These are phyloP conservation scores for Actinostola sp. DNA, from an alignment of 92 coral and sea anemone genomes.

Conservation along the genomic window DNA sequence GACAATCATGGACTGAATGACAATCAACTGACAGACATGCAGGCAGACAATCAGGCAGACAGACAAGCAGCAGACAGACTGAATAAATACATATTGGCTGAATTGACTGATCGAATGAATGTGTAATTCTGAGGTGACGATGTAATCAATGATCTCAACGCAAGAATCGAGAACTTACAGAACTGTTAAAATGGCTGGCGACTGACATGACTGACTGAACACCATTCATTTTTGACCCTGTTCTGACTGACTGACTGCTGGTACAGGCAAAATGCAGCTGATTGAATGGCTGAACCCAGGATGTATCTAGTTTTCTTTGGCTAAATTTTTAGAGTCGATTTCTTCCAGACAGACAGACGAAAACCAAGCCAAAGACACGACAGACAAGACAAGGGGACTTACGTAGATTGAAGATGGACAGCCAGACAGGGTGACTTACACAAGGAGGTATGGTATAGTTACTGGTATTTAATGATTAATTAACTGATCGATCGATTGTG, in stretches of 20 bases:
- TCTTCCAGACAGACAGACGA: constrained; percentile 68
- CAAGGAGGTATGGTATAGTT: constrained; percentile 28
- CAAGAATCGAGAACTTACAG: constrained; percentile 71
- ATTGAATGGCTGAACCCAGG: neutral
- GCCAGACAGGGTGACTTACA: constrained; percentile 50
- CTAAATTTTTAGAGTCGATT: neutral
- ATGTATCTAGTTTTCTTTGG: no score
- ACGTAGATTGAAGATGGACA: constrained; percentile 48
- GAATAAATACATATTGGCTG: no score
- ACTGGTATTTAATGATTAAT: neutral
- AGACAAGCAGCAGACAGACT: no score
- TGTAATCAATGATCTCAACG: constrained; percentile 57
- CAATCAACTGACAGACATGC: no score
- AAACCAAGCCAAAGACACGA: constrained; percentile 56
- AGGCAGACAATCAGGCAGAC: neutral
- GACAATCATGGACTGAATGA: no score
- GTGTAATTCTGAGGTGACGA: constrained; percentile 66
- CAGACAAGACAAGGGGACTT: constrained; percentile 64
- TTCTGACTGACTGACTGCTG: no score
- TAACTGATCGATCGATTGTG: no score
- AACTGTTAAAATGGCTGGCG: constrained; percentile 60
- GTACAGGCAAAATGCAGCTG: neutral
- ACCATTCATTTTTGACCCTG: no score
- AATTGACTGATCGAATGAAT: no score
- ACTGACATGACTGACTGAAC: no score